Evolutionary conservation across 64 coral and sea anemone species (phyloP), one percentile per base, ranked within the genome.

Genomic region (Montipora sp.): DNA sequence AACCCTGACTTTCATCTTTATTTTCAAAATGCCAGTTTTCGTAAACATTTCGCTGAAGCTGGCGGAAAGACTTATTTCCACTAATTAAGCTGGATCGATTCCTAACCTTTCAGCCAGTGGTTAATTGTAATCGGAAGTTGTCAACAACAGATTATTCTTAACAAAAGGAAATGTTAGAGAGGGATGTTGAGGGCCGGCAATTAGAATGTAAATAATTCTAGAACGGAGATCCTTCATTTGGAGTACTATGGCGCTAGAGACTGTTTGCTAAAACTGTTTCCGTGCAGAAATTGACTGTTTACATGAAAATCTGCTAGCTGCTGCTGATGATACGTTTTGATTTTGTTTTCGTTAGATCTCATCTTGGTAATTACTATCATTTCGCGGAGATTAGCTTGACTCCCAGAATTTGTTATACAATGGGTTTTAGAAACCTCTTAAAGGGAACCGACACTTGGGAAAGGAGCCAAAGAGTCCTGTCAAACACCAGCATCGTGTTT

Each of bases 71-170:
- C 36, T 2, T 36, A 36, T 36, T 36, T 36, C 36, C 36, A 36
- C 36, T 36, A 36, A 36, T 36, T 36, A 36, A 36, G 36, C 36
- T 36, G 36, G 36, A 36, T 36, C 36, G 36, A 36, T 36, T 36
- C 36, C 36, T 53, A 48, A 14, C 10, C 15, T 49, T 4, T 1
- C 47, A 78, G 46, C 7, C 4, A 19, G 20, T 60, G 21, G 53
- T 61, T 81, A 45, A 83, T 19, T 60, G 20, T 43, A 85, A 85
- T 49, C 61, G 82, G 82, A 85, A 72, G 82, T 70, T n/a, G 61
- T 85, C 46, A 71, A 72, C 16, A 85, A 19, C 23, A 8, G 82
- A 85, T 71, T 11, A 46, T 14, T 72, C 82, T 85, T 66, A 85
- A 72, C 43, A 47, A 85, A 49, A 72, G 46, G 44, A 84, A 84